These are phyloP conservation scores for Chitala chitala DNA, from an alignment of 2,113 vertebrate species.

Conservation along the genomic window DNA sequence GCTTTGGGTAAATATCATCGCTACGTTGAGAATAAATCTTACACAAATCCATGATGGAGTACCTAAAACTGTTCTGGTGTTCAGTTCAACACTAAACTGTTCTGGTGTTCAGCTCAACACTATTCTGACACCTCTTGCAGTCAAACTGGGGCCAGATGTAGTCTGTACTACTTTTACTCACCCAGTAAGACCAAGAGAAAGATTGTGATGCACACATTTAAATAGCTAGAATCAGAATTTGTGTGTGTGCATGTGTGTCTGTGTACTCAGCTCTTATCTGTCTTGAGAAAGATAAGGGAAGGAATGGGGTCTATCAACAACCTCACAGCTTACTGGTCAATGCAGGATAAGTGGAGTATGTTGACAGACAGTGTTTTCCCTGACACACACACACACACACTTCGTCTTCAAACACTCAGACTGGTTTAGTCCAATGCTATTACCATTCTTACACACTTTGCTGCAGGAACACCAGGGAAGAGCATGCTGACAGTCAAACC, in stretches of 20 bases:
- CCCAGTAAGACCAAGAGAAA: neutral
- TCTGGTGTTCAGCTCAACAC: too few relatives aligned
- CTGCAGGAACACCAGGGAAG: neutral
- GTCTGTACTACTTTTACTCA: too few relatives aligned
- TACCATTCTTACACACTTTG: neutral
- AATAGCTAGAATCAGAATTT: too few relatives aligned
- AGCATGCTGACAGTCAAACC: neutral
- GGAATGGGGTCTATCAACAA: neutral
- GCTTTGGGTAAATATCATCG: too few relatives aligned
- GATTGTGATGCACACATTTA: neutral
- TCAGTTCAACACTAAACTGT: too few relatives aligned
- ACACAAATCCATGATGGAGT: too few relatives aligned
- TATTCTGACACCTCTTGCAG: too few relatives aligned
- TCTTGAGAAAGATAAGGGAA: slow-evolving; percentile 1
- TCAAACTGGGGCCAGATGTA: too few relatives aligned
- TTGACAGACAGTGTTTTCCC: neutral
- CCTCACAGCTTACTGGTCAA: neutral
- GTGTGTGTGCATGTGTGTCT: neutral
- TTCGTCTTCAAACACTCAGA: neutral
- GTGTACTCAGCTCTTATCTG: neutral
- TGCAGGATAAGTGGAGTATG: neutral
- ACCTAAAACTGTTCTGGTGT: too few relatives aligned
- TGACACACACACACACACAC: neutral
- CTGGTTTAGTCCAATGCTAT: neutral
- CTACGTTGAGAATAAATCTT: too few relatives aligned